Percentiles rank a stretch among this genome's conserved stretches.
Conservation (phyloP, 92 coral and sea anemone genomes). For the Phenganax stokvisi region DNA sequence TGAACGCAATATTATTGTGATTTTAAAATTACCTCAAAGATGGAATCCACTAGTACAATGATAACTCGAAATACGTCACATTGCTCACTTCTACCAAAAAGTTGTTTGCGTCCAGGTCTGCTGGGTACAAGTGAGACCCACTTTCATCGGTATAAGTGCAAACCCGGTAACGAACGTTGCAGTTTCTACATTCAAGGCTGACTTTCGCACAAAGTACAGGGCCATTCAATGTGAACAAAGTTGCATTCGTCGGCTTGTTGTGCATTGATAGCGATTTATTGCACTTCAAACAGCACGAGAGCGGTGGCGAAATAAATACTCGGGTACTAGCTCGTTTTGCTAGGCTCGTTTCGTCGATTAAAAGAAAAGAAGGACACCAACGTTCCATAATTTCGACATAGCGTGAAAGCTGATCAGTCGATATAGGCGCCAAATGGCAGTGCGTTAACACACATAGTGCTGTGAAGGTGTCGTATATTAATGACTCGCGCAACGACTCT, state of each 20-base stretch:
- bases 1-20: too few relatives aligned
- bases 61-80: not conserved
- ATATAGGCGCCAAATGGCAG: too few relatives aligned
- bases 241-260: not conserved
- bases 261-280: not conserved
- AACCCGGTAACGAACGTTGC: not conserved
- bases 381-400: too few relatives aligned
- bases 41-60: too few relatives aligned
- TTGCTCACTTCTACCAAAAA: constrained; percentile 4
- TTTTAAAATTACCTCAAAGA: too few relatives aligned
- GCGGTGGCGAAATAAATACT: constrained; percentile 1
- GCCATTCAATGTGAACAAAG: not conserved
- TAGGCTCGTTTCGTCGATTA: too few relatives aligned
- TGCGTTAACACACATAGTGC: too few relatives aligned
- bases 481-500: too few relatives aligned
- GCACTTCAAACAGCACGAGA: not conserved
- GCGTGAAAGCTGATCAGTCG: too few relatives aligned
- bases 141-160: not conserved
- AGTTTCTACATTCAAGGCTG: constrained; percentile 1
- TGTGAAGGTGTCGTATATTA: too few relatives aligned
- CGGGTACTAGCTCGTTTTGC: not conserved
- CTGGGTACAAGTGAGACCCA: not conserved
- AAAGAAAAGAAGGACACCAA: too few relatives aligned
- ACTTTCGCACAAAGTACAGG: not conserved
- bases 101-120: not conserved